Percentiles rank a stretch among this genome's conserved stretches.
Conservation (phyloP, 2,113 vertebrate genomes). For the Vulpes lagopus region DNA sequence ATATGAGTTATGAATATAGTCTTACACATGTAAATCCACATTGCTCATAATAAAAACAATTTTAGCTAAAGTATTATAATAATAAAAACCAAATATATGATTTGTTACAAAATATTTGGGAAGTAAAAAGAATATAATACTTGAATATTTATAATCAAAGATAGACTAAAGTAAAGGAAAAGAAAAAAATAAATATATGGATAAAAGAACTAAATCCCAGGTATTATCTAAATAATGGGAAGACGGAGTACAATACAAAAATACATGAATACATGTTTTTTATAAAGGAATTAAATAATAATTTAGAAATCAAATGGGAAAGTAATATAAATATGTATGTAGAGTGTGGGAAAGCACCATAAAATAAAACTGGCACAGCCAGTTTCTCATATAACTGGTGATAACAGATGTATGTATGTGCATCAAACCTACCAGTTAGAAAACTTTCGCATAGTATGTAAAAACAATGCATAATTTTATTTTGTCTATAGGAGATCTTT, state of each 20-base stretch:
- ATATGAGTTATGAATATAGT: neutral
- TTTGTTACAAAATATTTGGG: neutral
- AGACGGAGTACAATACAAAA: neutral
- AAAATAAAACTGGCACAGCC: neutral
- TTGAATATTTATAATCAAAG: neutral
- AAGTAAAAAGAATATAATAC: neutral
- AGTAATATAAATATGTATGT: neutral
- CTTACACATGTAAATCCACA: neutral
- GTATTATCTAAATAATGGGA: neutral
- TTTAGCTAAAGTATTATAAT: neutral
- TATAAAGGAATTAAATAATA: neutral
- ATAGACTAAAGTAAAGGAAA: neutral
- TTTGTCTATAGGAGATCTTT: neutral
- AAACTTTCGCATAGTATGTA: neutral
- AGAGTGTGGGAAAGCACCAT: neutral
- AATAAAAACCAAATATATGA: neutral
- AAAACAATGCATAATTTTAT: neutral
- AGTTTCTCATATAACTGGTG: neutral
- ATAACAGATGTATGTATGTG: neutral
- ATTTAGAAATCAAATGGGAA: neutral
- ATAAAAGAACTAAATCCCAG: neutral
- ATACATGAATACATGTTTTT: neutral
- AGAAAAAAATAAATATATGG: neutral
- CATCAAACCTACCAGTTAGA: neutral
- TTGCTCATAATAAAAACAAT: neutral